These are phyloP conservation scores for Asteroscopus sphinx DNA, from an alignment of 2,888 invertebrate species.

Conservation along the genomic window DNA sequence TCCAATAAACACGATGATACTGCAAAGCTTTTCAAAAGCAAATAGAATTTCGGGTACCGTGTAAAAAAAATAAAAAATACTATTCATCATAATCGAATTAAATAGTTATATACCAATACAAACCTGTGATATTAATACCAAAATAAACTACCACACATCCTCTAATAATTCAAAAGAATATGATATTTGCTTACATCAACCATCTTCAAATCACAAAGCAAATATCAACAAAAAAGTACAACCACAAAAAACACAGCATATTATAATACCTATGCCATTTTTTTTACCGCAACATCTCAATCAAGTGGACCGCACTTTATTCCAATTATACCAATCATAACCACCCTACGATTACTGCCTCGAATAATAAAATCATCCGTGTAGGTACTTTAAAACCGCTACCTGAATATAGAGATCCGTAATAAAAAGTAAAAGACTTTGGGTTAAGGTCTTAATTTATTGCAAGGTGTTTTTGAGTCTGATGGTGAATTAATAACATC, in stretches of 20 bases:
- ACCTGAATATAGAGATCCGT: constrained; percentile 52
- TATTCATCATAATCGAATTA: constrained; percentile 18
- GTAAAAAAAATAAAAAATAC: not conserved
- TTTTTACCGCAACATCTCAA: constrained; percentile 51
- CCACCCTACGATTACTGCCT: constrained; percentile 44
- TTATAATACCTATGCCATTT: constrained; percentile 46
- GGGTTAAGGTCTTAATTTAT: not conserved
- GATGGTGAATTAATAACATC: not conserved
- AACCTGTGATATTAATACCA: constrained; percentile 15
- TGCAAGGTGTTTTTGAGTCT: constrained; percentile 3
- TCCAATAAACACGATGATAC: not conserved
- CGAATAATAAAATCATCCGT: constrained; percentile 49
- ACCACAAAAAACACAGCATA: constrained; percentile 30
- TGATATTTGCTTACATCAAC: not conserved
- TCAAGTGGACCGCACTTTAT: constrained; percentile 42
- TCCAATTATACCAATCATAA: constrained; percentile 53
- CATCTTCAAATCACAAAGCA: constrained; percentile 36
- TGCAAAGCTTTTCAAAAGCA: not conserved
- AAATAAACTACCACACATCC: constrained; percentile 1
- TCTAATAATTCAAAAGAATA: constrained; percentile 20
- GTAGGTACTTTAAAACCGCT: constrained; percentile 44
- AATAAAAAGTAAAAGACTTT: constrained; percentile 10
- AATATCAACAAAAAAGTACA: constrained; percentile 35
- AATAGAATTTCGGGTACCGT: not conserved
- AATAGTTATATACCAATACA: not conserved